Percentiles rank a stretch among this genome's conserved stretches.
Evolutionary conservation across 2,888 invertebrate species (phyloP).

Genomic region (Himalopsyche anomala): DNA sequence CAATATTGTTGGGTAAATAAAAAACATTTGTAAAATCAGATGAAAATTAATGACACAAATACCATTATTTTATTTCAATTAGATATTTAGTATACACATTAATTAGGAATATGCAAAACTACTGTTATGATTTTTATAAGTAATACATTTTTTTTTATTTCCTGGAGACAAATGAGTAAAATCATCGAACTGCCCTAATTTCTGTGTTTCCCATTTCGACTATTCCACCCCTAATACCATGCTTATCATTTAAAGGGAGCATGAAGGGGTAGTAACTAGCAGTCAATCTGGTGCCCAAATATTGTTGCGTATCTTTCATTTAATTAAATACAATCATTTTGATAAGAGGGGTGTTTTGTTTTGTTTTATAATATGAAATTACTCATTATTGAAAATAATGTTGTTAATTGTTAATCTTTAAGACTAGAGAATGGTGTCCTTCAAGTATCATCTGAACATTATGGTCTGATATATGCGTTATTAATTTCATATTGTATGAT

Average conservation of each 20-base stretch:
- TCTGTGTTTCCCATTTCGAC: neutral
- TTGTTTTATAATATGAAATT: neutral
- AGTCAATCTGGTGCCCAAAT: conserved; percentile 61
- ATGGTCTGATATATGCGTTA: neutral
- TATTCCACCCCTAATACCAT: neutral
- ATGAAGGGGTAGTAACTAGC: conserved; percentile 27
- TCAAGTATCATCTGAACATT: neutral
- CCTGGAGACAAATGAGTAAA: too few relatives aligned
- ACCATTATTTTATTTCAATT: too few relatives aligned
- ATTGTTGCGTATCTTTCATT: conserved; percentile 61
- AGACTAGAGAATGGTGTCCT: too few relatives aligned
- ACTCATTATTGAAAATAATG: neutral
- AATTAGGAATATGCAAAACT: too few relatives aligned
- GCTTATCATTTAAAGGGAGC: conserved; percentile 33
- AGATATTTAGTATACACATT: too few relatives aligned
- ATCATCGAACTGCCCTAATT: conserved; percentile 65
- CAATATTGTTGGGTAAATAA: too few relatives aligned
- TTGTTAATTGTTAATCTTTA: too few relatives aligned
- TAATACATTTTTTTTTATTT: too few relatives aligned
- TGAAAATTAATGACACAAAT: too few relatives aligned
- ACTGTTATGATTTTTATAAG: too few relatives aligned
- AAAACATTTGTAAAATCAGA: too few relatives aligned
- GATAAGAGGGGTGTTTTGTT: neutral
- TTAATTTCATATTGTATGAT: too few relatives aligned
- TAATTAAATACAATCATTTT: conserved; percentile 61